phyloP scores from a whole-genome alignment of 2,113 vertebrate species.

The Odontesthes bonariensis region DNA sequence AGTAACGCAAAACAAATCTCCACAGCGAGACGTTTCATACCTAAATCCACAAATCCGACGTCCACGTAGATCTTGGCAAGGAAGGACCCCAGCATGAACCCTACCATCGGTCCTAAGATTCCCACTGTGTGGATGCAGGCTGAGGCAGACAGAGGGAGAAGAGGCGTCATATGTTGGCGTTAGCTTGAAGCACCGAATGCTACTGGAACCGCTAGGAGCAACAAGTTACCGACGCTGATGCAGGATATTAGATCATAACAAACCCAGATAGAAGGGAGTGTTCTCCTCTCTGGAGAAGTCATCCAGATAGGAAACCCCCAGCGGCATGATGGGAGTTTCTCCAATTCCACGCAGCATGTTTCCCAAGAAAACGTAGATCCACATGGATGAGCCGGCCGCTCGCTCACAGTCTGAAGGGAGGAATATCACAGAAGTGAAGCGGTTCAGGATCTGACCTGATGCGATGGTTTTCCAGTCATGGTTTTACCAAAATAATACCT shows the following conservation, averaged over 20 bases:
- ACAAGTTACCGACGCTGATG: too few species aligned
- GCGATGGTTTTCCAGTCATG: too few species aligned
- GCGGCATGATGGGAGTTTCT: conserved; percentile 93
- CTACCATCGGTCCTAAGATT: conserved; percentile 94
- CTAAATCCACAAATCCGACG: conserved; percentile 90
- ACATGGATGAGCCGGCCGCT: conserved; percentile 86
- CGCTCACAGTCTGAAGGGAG: conserved; percentile 86
- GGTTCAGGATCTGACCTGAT: background rate
- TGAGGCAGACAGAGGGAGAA: conserved; percentile 58
- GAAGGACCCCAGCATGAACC: conserved; percentile 92
- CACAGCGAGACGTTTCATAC: conserved; percentile 74
- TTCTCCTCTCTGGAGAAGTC: conserved; percentile 92
- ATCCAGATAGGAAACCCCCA: conserved; percentile 94
- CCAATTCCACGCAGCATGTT: conserved; percentile 95
- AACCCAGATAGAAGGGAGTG: conserved; percentile 93
- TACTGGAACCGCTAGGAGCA: too few species aligned
- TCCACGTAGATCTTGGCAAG: conserved; percentile 95
- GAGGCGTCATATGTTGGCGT: background rate
- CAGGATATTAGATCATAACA: conserved; percentile 18
- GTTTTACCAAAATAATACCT: conserved; percentile 56
- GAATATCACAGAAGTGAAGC: background rate
- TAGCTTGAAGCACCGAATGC: too few species aligned
- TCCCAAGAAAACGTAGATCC: conserved; percentile 93
- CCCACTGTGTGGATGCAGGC: conserved; percentile 92
- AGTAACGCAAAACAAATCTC: background rate